phyloP scores from a whole-genome alignment of 2,888 invertebrate species.

The Halictus ligatus region DNA sequence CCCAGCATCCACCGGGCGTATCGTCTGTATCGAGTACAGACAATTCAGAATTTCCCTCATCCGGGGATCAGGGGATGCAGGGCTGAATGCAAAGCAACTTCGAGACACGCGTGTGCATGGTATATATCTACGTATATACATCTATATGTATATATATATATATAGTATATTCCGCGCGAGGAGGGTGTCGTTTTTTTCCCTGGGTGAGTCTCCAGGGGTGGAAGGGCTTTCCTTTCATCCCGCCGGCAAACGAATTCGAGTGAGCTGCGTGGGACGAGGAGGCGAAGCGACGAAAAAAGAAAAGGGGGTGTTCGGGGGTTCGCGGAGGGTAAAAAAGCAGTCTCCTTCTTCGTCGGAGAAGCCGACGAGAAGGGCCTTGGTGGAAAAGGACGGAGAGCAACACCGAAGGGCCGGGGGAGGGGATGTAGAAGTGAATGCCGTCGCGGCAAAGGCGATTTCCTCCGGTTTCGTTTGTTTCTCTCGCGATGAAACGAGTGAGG shows the following conservation, averaged over 20 bases:
- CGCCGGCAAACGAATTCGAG: slow-evolving; percentile 62
- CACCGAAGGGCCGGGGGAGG: neutral
- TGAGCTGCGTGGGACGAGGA: neutral
- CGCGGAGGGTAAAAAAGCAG: neutral
- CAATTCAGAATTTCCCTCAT: slow-evolving; percentile 25
- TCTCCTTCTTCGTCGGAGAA: neutral
- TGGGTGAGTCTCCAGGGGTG: slow-evolving; percentile 33
- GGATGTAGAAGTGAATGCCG: slow-evolving; percentile 17
- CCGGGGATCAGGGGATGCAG: neutral
- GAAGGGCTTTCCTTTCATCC: slow-evolving; percentile 64
- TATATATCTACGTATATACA: neutral
- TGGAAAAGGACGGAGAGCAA: neutral
- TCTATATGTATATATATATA: too few species aligned
- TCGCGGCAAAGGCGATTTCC: slow-evolving; percentile 68
- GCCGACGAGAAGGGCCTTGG: neutral
- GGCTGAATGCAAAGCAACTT: slow-evolving; percentile 27
- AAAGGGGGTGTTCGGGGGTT: neutral
- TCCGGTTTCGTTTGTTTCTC: slow-evolving; percentile 71
- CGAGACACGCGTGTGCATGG: slow-evolving; percentile 11
- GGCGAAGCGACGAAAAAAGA: neutral
- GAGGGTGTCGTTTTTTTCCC: slow-evolving; percentile 47
- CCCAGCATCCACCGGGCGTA: neutral
- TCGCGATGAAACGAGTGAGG: slow-evolving; percentile 61
- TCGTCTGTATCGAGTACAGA: slow-evolving; percentile 10
- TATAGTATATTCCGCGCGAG: slow-evolving; percentile 1